Base-by-base conservation (phyloP, 2,113 vertebrate genomes). In the Tinamus guttatus region DNA sequence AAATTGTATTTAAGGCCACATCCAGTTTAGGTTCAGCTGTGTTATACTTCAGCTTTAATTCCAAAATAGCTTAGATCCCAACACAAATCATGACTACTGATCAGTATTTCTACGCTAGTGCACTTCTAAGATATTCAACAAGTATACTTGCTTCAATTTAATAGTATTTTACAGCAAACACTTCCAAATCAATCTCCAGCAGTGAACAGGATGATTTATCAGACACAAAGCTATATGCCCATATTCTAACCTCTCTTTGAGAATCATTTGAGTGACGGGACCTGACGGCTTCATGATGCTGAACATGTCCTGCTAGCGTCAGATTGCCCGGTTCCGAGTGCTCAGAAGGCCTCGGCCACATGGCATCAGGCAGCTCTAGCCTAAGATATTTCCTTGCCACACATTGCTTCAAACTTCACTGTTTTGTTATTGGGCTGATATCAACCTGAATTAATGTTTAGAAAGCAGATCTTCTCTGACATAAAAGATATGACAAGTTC, bases 401-500 rank as follows among this genome's bases (percentile, higher is more conserved):
- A 2, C 51, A 45, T 12, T 67, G 81, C 87, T 83, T 83, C 51
- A 62, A 87, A 68, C 51, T 85, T 89, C 85, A 60, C 11, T 91
- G 49, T 17, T 74, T 60, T 2, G 38, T 21, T 82, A 80, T 2
- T 87, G 80, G 71, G 62, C 64, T 71, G 16, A 69, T 27, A 93
- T 41, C 73, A 95, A 51, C 43, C 68, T 71, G 60, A 71, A 79
- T 84, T 73, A 28, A 51, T 9, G n/a, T 45, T 77, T 77, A 87
- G 52, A 85, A 84, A 94, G 81, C 27, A 90, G 65, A 76, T 43
- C n/a, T 94, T 94, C 74, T 80, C 83, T 95, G 79, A 89, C 2
- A 2, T 56, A 74, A 91, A 62, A 97, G 40, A 92, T 92, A 65
- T 71, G 74, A 65, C 74, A 65, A 79, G 78, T 85, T 85, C 70